Base-by-base conservation (phyloP, 2,888 invertebrate genomes). In the Caenorhabditis plicata region DNA sequence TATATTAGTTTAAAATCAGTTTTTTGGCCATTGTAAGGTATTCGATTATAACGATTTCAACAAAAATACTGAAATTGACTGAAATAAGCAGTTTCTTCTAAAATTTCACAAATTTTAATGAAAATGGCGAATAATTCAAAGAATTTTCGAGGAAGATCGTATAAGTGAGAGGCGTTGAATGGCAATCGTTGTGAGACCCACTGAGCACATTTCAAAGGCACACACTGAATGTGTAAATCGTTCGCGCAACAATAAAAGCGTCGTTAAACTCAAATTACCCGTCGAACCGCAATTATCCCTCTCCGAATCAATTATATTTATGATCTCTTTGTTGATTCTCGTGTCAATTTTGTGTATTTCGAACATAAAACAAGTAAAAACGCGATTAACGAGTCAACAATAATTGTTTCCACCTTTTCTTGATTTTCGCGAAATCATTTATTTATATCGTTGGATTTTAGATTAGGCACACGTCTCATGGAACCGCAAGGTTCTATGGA, bases 171-270 rank as follows among this genome's bases (percentile, higher is more conserved):
- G 23, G 22, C 9, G 5, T 3, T 1, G n/a, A 9, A 22, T 53
- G 41, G 4, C 4, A 36, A 25, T 53, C 60, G 60, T 41, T 27
- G 31, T 43, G 44, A 60, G 60, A 60, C 60, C 43, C 45, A 26
- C 13, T 13, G 27, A 9, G 1, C n/a, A 0, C 25, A 17, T 15
- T 40, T 42, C 31, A 42, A 42, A 42, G 42, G 42, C 31, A 22
- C 42, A 41, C 11, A 7, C 17, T 4, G 19, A 22, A 2, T 27
- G 4, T 19, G 27, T 17, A n/a, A n/a, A 23, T 41, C 7, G 11
- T 17, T 3, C 23, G 31, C 42, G 42, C 42, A 31, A 42, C 31
- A 29, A 42, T 42, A 42, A 42, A 42, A 42, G 9, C 29, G 31
- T 19, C 38, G 25, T 38, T 19, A 35, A 35, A 35, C 20, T 35